Evolutionary conservation across 30 jellyfish, hydroid and myxozoan genomes (phyloP).

Genomic region (Aurelia aurita complex sp. Pacific): DNA sequence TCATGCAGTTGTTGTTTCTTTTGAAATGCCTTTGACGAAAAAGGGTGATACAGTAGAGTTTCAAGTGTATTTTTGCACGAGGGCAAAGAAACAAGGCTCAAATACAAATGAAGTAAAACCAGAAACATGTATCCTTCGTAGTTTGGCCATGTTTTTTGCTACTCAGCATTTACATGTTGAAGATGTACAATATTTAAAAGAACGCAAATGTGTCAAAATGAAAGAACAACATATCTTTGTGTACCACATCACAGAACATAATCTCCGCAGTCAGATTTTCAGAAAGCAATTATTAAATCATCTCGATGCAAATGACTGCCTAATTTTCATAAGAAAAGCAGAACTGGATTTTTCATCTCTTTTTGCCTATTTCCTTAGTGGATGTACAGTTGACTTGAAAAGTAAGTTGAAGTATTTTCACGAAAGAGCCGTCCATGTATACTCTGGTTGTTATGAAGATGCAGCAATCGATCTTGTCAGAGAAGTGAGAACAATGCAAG

Average conservation of each 20-base stretch:
- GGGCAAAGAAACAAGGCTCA: conserved; percentile 34
- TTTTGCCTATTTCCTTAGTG: conserved; percentile 32
- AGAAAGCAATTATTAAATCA: conserved; percentile 39
- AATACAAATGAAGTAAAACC: conserved; percentile 23
- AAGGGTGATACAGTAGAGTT: neutral
- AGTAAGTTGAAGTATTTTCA: conserved; percentile 28
- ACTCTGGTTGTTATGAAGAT: conserved; percentile 32
- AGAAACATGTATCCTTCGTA: conserved; percentile 46
- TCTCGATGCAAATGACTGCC: conserved; percentile 5
- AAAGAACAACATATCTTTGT: conserved; percentile 27
- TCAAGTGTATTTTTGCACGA: conserved; percentile 66
- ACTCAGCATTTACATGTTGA: conserved; percentile 47
- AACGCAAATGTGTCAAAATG: neutral
- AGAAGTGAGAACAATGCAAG: conserved; percentile 42
- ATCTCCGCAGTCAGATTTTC: conserved; percentile 59
- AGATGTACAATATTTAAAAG: conserved; percentile 24
- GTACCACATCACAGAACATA: conserved; percentile 46
- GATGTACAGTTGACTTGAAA: conserved; percentile 55
- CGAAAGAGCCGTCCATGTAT: conserved; percentile 42
- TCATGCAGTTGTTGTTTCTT: no score
- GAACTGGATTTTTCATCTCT: conserved; percentile 24
- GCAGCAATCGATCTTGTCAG: conserved; percentile 48
- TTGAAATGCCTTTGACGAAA: no score
- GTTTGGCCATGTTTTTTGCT: conserved; percentile 51
- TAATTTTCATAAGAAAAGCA: conserved; percentile 26